These are phyloP conservation scores for Acrossocheilus fasciatus DNA, from an alignment of 2,797 vertebrate genomes.

Conservation along the genomic window DNA sequence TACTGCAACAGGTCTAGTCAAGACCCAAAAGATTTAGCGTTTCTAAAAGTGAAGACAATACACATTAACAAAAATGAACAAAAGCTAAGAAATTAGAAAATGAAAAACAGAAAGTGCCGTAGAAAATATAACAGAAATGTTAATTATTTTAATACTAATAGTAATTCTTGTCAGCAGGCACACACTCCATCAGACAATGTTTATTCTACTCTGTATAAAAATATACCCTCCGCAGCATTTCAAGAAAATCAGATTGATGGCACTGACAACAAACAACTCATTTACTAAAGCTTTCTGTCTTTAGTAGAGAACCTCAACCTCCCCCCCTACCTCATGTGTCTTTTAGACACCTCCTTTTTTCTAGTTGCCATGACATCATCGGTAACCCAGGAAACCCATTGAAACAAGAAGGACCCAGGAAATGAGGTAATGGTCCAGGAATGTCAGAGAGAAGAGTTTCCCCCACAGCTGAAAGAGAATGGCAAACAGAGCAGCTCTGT, in stretches of 20 bases:
- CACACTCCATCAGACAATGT: not conserved
- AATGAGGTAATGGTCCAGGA: slow-evolving; percentile 78
- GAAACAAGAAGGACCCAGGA: slow-evolving; percentile 73
- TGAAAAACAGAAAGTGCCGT: not conserved
- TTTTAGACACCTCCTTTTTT: slow-evolving; percentile 64
- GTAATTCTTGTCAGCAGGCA: not conserved
- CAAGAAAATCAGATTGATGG: not conserved
- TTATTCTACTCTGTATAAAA: not conserved
- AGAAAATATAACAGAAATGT: not conserved
- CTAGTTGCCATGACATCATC: slow-evolving; percentile 76
- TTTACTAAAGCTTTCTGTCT: not conserved
- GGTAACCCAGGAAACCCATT: slow-evolving; percentile 73
- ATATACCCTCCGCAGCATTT: not conserved
- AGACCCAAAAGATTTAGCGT: not conserved
- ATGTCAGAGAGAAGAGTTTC: slow-evolving; percentile 65
- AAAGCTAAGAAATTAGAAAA: not conserved
- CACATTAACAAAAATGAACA: not conserved
- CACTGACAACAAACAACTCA: not conserved
- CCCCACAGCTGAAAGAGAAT: slow-evolving; percentile 8
- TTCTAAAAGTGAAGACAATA: not conserved
- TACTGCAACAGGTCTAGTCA: not conserved
- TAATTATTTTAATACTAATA: not conserved
- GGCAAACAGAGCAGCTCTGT: slow-evolving; percentile 3
- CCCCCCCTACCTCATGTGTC: slow-evolving; percentile 46
- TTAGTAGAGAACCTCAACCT: not conserved